phyloP scores from a whole-genome alignment of 2,888 invertebrate species.

The Ophioninae sp. region DNA sequence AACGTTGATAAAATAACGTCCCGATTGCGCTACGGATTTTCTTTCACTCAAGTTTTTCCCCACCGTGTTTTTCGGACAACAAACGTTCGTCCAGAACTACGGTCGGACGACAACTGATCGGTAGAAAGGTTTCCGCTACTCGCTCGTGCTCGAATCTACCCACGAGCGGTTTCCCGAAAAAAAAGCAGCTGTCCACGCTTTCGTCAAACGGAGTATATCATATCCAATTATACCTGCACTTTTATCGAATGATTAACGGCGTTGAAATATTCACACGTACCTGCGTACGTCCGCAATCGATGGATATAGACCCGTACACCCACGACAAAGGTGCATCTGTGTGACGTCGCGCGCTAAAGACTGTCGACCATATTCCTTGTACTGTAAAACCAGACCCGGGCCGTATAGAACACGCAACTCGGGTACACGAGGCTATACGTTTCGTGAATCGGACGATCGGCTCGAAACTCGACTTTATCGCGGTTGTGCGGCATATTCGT shows the following conservation, averaged over 20 bases:
- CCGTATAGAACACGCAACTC: slow-evolving; percentile 1
- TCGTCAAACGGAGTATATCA: too few relatives aligned
- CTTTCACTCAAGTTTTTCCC: too few relatives aligned
- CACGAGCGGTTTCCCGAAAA: too few relatives aligned
- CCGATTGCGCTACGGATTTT: too few relatives aligned
- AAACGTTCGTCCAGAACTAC: too few relatives aligned
- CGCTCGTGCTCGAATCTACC: too few relatives aligned
- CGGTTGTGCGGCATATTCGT: slow-evolving; percentile 42
- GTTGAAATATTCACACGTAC: slow-evolving; percentile 13
- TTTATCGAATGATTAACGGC: not conserved
- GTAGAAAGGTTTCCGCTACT: too few relatives aligned
- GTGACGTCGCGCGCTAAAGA: not conserved
- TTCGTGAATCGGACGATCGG: slow-evolving; percentile 33
- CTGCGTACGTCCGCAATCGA: not conserved
- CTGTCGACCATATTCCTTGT: not conserved
- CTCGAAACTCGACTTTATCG: slow-evolving; percentile 55
- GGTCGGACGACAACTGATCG: too few relatives aligned
- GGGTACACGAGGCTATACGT: slow-evolving; percentile 15
- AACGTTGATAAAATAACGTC: too few relatives aligned
- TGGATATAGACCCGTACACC: not conserved
- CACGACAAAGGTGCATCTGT: not conserved
- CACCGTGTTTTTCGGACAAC: too few relatives aligned
- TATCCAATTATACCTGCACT: too few relatives aligned
- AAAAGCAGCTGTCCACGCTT: too few relatives aligned
- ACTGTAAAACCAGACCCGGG: slow-evolving; percentile 1